phyloP scores from a whole-genome alignment of 2,113 vertebrate species.

The Halcyon malimbica region DNA sequence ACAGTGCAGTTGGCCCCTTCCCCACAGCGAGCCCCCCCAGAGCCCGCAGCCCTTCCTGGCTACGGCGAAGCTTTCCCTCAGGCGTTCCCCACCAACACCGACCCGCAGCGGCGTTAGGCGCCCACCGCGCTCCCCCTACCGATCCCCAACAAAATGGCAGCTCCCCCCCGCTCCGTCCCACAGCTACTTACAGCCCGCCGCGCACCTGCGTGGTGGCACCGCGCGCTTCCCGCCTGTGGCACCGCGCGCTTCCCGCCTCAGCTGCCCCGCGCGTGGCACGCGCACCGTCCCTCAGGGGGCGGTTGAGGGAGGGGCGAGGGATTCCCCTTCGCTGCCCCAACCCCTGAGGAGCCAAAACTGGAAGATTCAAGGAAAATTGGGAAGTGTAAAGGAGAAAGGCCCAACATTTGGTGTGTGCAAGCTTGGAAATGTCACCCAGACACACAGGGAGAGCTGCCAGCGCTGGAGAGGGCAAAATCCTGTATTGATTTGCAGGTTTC shows the following conservation, averaged over 20 bases:
- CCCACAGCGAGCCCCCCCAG: background rate
- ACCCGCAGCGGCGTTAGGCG: rapidly evolving
- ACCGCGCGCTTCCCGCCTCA: background rate
- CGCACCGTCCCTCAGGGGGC: background rate
- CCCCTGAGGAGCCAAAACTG: background rate
- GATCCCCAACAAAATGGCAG: background rate
- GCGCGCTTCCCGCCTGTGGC: background rate
- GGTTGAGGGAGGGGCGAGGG: no score
- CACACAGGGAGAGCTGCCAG: background rate
- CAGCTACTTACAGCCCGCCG: rapidly evolving
- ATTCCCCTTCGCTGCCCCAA: no score
- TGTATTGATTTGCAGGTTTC: background rate
- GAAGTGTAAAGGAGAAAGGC: background rate
- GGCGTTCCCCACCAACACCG: no score
- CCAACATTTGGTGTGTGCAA: rapidly evolving
- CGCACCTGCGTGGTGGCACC: background rate
- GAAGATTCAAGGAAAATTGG: background rate
- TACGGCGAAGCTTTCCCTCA: background rate
- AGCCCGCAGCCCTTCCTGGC: background rate
- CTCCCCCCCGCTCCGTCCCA: rapidly evolving
- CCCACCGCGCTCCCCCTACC: background rate
- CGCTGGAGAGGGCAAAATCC: background rate
- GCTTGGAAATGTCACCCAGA: background rate
- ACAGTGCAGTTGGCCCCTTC: no score
- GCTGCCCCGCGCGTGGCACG: background rate